Base-by-base conservation (phyloP, 2,797 vertebrate species). In the Chaetophractus vellerosus region DNA sequence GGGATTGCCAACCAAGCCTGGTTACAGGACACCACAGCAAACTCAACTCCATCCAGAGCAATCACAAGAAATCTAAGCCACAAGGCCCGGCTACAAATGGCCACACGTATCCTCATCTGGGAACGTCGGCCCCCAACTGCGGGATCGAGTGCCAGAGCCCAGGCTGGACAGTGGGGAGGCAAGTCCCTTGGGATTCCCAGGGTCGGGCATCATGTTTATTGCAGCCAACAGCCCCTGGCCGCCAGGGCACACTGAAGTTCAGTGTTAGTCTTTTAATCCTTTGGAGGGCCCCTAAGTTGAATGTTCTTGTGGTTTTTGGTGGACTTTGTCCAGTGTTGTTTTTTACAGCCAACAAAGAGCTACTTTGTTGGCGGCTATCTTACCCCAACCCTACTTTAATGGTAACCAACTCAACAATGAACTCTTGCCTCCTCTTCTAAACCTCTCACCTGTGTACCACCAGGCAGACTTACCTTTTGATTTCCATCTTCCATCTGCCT, bases 21-120 rank as follows among this genome's bases (percentile, higher is more conserved):
- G 96, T 95, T 96, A 81, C 23, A 64, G 48, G 94, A 96, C 91
- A 97, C 97, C 95, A 80, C 57, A 79, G 96, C 87, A 82, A 94
- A 95, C 68, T 93, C 94, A 41, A 50, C 59, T 89, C 59, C n/a
- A 28, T 93, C 83, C 89, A 28, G 45, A 81, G 90, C 86, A 92
- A 91, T 96, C 96, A 61, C 72, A 79, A 95, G 91, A 63, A 90
- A 84, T 57, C 74, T 50, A 95, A 95, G 86, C 96, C 96, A 94
- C 95, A 96, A 26, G 0, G 33, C 4, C 5, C 92, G 90, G 85
- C 92, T 94, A 92, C 31, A 21, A 41, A 71, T 2, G 23, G 81
- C 86, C 83, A 28, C 48, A 41, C 74, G 92, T 55, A 50, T 45
- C 61, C 79, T 55, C 28, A 38, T 48, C 45, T 64, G 1, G 1